These are phyloP conservation scores for Fregata magnificens DNA, from an alignment of 2,113 vertebrate genomes.

Conservation along the genomic window DNA sequence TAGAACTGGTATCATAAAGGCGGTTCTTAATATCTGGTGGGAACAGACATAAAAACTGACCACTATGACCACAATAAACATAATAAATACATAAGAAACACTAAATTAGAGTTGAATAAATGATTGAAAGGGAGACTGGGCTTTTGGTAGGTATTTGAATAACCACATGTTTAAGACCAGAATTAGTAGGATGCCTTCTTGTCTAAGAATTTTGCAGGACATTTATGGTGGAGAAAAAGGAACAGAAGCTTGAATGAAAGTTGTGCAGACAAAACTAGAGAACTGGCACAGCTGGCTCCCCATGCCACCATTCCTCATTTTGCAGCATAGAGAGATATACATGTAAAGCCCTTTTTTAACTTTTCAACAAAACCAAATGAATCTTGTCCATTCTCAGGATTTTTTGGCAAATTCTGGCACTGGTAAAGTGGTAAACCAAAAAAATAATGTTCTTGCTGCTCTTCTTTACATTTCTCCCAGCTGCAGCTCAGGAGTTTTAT, in stretches of 20 bases:
- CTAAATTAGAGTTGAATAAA: background rate
- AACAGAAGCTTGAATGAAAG: background rate
- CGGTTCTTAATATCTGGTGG: background rate
- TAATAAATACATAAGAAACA: background rate
- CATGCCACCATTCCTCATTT: background rate
- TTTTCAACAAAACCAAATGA: background rate
- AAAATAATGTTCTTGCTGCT: background rate
- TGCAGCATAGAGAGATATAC: background rate
- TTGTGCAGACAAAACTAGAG: background rate
- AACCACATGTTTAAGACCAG: background rate
- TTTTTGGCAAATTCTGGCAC: background rate
- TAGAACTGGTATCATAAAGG: background rate
- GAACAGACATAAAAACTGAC: background rate
- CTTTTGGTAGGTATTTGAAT: background rate
- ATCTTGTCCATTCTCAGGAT: background rate
- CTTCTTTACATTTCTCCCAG: background rate
- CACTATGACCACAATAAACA: background rate
- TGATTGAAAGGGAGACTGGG: background rate
- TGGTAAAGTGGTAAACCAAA: background rate
- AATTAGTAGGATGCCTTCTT: background rate
- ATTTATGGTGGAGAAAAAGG: background rate
- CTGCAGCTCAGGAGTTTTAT: background rate
- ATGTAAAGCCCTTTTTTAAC: background rate
- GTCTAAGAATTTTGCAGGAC: background rate
- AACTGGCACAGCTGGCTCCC: background rate